Base-by-base conservation (phyloP, 2,888 invertebrate genomes). In the Callinectes sapidus region DNA sequence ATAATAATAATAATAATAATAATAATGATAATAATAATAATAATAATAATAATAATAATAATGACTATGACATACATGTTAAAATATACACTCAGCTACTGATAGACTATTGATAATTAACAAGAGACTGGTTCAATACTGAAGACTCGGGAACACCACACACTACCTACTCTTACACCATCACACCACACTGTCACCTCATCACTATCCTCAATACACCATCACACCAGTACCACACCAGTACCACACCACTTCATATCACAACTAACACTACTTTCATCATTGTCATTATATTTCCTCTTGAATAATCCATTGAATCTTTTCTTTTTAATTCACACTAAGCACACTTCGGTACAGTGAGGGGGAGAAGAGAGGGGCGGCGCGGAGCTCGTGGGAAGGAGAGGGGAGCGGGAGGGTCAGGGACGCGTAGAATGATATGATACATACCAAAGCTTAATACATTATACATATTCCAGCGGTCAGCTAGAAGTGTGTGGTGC, bases 81-180 rank as follows among this genome's bases (percentile, higher is more conserved):
- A 71, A 2, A 71, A 10, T 71, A n/a, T 71, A 71, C n/a, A 71
- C 28, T 71, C 71, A 87, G 61, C 48, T 91, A 89, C 5, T 61
- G 61, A 89, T 92, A 92, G 85, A 92, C 92, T 92, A 81, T 92
- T 89, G 28, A 92, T 28, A 89, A 92, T 92, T 81, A 92, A 92
- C 92, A 92, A 90, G 23, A 92, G 91, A 91, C 87, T 91, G 85
- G 66, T 48, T 85, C 92, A 92, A 92, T 91, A 91, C 91, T 91
- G 91, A 55, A 90, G 35, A 90, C 85, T 85, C 35, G 54, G 85
- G 90, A 86, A 81, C 81, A 81, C 35, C 81, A 81, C 81, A 32
- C 32, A 81, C 16, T 35, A 81, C 81, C 10, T 35, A 32, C 32
- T 61, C 61, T 2, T 61, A 32, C 35, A 81, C 35, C 18, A 81